Base-by-base conservation (phyloP, 2,797 vertebrate species). In the Thunnus albacares region DNA sequence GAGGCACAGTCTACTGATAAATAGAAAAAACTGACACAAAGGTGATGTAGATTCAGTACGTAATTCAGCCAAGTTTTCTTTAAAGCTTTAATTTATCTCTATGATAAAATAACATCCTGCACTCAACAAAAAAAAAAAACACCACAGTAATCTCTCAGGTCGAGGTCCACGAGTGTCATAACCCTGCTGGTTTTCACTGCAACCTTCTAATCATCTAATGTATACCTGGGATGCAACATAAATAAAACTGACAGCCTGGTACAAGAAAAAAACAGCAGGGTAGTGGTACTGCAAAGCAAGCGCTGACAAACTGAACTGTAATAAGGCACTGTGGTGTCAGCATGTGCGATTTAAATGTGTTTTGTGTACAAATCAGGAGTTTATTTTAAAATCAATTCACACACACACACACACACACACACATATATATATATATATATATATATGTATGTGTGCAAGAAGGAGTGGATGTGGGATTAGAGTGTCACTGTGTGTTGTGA, bases 401-500 rank as follows among this genome's bases (percentile, higher is more conserved):
- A 61, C 45, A 77, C 58, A 45, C n/a, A 41, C 12, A 41, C 41
- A 41, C 41, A 41, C 41, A 41, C 41, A 41, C 3, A 41, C 3
- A 41, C 65, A 24, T 57, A 15, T 49, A 20, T 53, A 35, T 72
- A 14, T 58, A 33, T 61, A 13, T 35, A 24, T 24, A 24, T 45
- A 14, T 72, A 26, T 61, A 20, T 81, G 5, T 35, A 38, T 72
- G 14, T 58, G 58, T 74, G 61, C 68, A 69, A 74, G 71, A 72
- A 58, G 77, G 70, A 58, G 79, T 84, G 85, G 75, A 77, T 86
- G 75, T 89, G 78, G 91, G 89, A 90, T 90, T 90, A 84, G 83
- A 86, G 85, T 76, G 82, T 24, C 69, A 85, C 68, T 75, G 76
- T 66, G 78, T 64, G 78, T 82, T 87, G 66, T 74, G 86, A 81